These are phyloP conservation scores for Aplidium turbinatum DNA, from an alignment of 23 tunicate species.

Conservation along the genomic window DNA sequence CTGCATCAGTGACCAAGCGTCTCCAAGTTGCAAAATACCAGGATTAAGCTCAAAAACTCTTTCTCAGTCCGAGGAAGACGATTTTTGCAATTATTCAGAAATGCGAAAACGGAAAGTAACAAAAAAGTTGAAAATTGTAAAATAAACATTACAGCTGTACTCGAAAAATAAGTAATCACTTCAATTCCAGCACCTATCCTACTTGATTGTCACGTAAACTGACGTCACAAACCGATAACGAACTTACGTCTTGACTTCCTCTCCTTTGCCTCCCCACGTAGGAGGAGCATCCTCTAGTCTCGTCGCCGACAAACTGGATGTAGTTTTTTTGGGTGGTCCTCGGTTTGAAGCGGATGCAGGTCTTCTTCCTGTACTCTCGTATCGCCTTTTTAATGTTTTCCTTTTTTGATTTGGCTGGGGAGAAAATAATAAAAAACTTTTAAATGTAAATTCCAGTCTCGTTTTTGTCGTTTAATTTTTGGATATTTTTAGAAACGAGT, in stretches of 20 bases:
- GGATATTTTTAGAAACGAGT: not conserved
- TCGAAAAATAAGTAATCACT: too few relatives aligned
- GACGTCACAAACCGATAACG: not conserved
- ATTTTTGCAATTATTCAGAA: too few relatives aligned
- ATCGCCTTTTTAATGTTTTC: constrained; percentile 18
- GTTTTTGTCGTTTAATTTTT: too few relatives aligned
- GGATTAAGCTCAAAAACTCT: too few relatives aligned
- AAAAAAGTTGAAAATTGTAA: too few relatives aligned
- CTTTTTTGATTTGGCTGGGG: constrained; percentile 1
- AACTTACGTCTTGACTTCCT: constrained; percentile 32
- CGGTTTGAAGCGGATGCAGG: constrained; percentile 52
- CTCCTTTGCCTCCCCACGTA: constrained; percentile 46
- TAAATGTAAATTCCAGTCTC: not conserved
- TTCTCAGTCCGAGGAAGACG: too few relatives aligned
- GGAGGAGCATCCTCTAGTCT: constrained; percentile 45
- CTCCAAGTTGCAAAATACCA: too few relatives aligned
- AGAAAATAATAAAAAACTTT: not conserved
- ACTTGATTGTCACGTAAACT: too few relatives aligned
- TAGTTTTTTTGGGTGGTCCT: constrained; percentile 33
- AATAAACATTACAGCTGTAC: too few relatives aligned
- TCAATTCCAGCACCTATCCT: too few relatives aligned
- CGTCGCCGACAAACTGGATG: constrained; percentile 31
- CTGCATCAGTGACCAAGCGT: too few relatives aligned
- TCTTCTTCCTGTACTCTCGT: constrained; percentile 8
- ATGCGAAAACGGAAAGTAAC: too few relatives aligned